These are phyloP conservation scores for Cataglyphis hispanica DNA, from an alignment of 1,140 invertebrate genomes.

Conservation along the genomic window DNA sequence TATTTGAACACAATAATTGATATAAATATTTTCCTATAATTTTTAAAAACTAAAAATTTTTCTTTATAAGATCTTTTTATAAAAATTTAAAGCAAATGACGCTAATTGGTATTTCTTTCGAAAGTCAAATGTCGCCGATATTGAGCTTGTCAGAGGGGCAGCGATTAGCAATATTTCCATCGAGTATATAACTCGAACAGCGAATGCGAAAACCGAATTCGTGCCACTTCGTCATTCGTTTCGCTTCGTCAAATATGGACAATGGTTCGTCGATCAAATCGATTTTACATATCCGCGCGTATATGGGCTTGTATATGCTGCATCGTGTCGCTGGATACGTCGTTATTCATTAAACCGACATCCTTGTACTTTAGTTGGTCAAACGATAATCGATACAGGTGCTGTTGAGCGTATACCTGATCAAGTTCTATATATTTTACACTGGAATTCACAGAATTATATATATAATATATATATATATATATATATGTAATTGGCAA, in stretches of 20 bases:
- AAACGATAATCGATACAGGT: constrained; percentile 77
- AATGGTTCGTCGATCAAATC: constrained; percentile 65
- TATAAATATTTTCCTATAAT: neutral
- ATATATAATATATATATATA: neutral
- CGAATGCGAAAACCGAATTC: constrained; percentile 64
- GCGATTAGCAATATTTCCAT: constrained; percentile 63
- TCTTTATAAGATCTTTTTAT: neutral
- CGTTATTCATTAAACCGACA: constrained; percentile 80
- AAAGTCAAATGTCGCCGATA: constrained; percentile 56
- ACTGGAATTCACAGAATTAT: constrained; percentile 10
- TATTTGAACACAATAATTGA: neutral
- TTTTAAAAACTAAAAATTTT: neutral
- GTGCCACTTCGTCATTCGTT: constrained; percentile 55
- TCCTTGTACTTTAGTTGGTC: constrained; percentile 75
- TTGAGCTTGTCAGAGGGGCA: constrained; percentile 40
- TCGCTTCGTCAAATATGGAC: constrained; percentile 70
- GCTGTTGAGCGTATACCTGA: neutral
- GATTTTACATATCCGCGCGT: constrained; percentile 63
- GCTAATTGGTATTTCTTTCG: constrained; percentile 47
- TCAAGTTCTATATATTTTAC: neutral
- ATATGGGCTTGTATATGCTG: constrained; percentile 59
- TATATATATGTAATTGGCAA: constrained; percentile 3
- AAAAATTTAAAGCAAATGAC: constrained; percentile 21
- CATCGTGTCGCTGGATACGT: constrained; percentile 76
- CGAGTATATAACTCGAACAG: constrained; percentile 58